Conservation (phyloP, 2,888 invertebrate genomes). For the Macroteleia sp. region DNA sequence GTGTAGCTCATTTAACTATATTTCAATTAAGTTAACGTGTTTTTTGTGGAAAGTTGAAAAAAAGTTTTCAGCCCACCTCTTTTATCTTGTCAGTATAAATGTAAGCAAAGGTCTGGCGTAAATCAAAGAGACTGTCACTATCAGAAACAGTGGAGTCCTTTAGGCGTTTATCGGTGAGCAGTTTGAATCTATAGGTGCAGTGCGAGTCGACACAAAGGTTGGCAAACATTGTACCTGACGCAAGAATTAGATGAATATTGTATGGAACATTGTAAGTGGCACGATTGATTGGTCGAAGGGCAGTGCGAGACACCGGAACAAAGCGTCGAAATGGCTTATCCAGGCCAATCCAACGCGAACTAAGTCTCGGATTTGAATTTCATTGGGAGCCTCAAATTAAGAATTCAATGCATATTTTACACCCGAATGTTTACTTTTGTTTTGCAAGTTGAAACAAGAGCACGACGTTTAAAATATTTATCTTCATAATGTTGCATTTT, state of each 20-base stretch:
- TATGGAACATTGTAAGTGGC: constrained; percentile 27
- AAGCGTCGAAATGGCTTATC: constrained; percentile 30
- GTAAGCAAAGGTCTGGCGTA: neutral
- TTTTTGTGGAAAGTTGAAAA: too few species aligned
- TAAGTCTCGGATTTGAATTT: constrained; percentile 32
- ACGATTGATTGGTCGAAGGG: constrained; percentile 33
- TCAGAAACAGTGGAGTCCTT: constrained; percentile 7
- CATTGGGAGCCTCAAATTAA: constrained; percentile 19
- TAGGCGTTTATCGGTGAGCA: constrained; percentile 1
- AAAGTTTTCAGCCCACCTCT: too few species aligned
- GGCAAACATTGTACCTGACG: constrained; percentile 33
- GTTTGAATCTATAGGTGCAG: constrained; percentile 7
- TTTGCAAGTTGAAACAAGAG: neutral
- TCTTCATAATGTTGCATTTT: neutral
- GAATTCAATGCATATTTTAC: constrained; percentile 32
- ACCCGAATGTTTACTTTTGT: neutral
- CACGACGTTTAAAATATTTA: constrained; percentile 14
- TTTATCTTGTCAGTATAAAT: too few species aligned
- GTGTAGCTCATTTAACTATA: too few species aligned
- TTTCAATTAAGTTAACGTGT: too few species aligned
- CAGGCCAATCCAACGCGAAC: constrained; percentile 2
- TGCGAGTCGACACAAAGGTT: constrained; percentile 14
- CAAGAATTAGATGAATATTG: constrained; percentile 49
- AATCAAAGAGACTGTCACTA: constrained; percentile 26
- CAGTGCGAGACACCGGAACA: neutral